Evolutionary conservation across 2,888 invertebrate genomes (phyloP), one percentile per base, ranked within the genome.

Genomic region (Protodeltote pygarga): DNA sequence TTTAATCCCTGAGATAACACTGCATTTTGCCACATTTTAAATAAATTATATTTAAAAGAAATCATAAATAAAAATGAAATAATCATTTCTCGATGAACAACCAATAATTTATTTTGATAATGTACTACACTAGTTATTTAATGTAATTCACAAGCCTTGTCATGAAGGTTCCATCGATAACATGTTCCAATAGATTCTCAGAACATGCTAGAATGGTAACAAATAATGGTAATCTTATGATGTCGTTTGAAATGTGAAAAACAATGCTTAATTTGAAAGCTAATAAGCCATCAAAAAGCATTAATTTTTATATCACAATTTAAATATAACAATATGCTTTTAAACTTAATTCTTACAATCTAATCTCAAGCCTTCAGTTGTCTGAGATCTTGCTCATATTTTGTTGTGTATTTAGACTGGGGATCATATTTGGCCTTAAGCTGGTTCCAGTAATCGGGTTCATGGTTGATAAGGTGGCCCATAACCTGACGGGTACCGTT

Each of bases 341-440:
- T 8, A 11, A 20, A 17, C 13, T 24, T 9, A 4, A 19, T 16
- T n/a, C 2, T 2, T 6, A 2, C 10, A n/a, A n/a, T 5, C 9
- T 11, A 35, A 13, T 23, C 4, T 24, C 39, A 57, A n/a, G 37
- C 31, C 14, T 41, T 40, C 9, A 53, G 24, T n/a, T 16, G 13
- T 11, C 19, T 60, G 1, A 66, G 60, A 10, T 66, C 68, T 0
- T 16, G 5, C 28, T 66, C 66, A 5, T 60, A 8, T 1, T 39
- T 46, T 3, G 0, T 13, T n/a, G 71, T 34, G 66, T 75, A 87
- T 41, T 71, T 70, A 27, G 66, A 59, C 0, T 68, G 47, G 1
- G 85, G 81, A 46, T 90, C 89, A 57, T 83, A 89, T 54, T 87
- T 86, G 4, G 54, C 73, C 19, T 66, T 69, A 16, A 89, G 63